Base-by-base conservation (phyloP, 2,888 invertebrate species). In the Xestoiulus laeticollis region DNA sequence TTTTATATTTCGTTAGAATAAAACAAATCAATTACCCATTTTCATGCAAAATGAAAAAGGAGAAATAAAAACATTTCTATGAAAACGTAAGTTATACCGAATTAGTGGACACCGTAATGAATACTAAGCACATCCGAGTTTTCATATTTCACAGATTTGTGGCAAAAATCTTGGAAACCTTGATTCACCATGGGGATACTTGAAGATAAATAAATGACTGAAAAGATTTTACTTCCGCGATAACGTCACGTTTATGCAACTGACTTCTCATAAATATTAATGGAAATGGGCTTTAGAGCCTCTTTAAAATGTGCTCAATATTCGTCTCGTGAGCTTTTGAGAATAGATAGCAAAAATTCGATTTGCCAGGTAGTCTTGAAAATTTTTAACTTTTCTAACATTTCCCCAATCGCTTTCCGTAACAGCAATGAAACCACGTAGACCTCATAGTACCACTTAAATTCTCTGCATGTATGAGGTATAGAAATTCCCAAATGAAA, bases 241-340 rank as follows among this genome's bases (percentile, higher is more conserved):
- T 59, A 59, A 59, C 53, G 53, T 59, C 53, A n/a, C 53, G 53
- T 59, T 59, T n/a, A 59, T 59, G 53, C 53, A 59, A 59, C 53
- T 59, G n/a, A 59, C 53, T 59, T 59, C 53, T 59, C 53, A 59
- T 59, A 59, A 59, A 59, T 59, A 59, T 59, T 59, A 59, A 59
- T n/a, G 53, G n/a, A 19, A 59, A 59, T 5, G 53, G n/a, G 19
- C 53, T 59, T 59, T 16, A n/a, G n/a, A 59, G 19, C n/a, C 53
- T 59, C n/a, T 38, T 59, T n/a, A 59, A 43, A 19, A 48, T 48
- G 48, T 48, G 48, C 48, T 48, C 48, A 19, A 48, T 48, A 19
- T 48, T 59, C n/a, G 53, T 59, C 53, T 59, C 53, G 6, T 6
- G 53, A 59, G 19, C 53, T n/a, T n/a, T 38, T n/a, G n/a, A 59